Evolutionary conservation across 2,797 vertebrate genomes (phyloP), one percentile per base, ranked within the genome.

Genomic region (Crenichthys baileyi): DNA sequence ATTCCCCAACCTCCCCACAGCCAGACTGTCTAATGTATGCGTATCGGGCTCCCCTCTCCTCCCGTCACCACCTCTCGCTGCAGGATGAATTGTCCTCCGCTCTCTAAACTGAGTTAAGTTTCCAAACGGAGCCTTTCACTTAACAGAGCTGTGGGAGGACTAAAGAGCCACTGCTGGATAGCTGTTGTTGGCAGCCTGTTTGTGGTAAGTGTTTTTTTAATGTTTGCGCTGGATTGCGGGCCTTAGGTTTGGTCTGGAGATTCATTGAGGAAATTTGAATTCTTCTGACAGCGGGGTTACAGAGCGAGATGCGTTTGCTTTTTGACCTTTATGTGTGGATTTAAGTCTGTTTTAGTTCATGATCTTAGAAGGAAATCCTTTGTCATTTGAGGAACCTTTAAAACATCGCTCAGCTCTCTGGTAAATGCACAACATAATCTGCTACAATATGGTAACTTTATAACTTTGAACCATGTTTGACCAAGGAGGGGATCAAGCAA

Each of bases 31-130:
- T 87, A 83, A 88, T 89, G 89, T 92, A 88, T 91, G 90, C 84
- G 15, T 48, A 84, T 81, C 56, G 78, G 79, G 84, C 79, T 80
- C 86, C 89, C 88, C 92, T 91, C 85, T 88, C 87, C 87, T 81
- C 61, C 88, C 92, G n/a, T n/a, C n/a, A n/a, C n/a, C 88, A 82
- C 89, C 85, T 88, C 91, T 79, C 61, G 72, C 88, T 83, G 71
- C 86, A 90, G 91, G 90, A 91, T 93, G 93, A 80, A 92, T 95
- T 93, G 92, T 95, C 93, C 94, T 92, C 87, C 88, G 26, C 81
- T 82, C 41, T 65, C 76, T 81, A 85, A 87, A 75, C 85, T 83
- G 75, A 92, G 88, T 83, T 88, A 86, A 94, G 86, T 91, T 93
- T 91, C 76, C 82, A 78, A 85, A 81, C 78, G 73, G 61, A 80